Evolutionary conservation across 1,140 invertebrate genomes (phyloP), one percentile per base, ranked within the genome.

Genomic region (Leptinotarsa lineolata): DNA sequence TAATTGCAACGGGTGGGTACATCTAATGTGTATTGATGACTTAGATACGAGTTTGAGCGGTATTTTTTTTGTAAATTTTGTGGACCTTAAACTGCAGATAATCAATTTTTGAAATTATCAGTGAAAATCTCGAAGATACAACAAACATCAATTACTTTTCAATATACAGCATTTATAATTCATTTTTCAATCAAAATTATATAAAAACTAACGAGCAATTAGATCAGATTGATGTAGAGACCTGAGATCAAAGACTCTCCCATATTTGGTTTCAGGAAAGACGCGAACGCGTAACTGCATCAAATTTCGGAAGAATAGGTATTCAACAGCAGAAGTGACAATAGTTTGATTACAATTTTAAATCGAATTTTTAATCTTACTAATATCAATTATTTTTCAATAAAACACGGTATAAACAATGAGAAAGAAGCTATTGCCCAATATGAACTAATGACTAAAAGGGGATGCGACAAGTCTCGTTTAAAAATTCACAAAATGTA

Each of bases 21-120:
- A 60, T 60, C 21, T 60, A 18, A n/a, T 60, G 59, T 60, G 59
- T 60, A 60, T 60, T 60, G 59, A 60, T 8, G n/a, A 21, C 6
- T 60, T 60, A n/a, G 59, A 60, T n/a, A 60, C 59, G n/a, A 60
- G 6, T 60, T 60, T 60, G 59, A 60, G 59, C n/a, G 59, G 59
- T 60, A n/a, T 8, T 60, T 60, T 60, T 60, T 60, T n/a, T 18
- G 59, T 60, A 60, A 60, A n/a, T 60, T 60, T 60, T 60, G 59
- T n/a, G n/a, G n/a, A 60, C 5, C 59, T 21, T 5, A n/a, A 8
- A 21, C 45, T 5, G 45, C n/a, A n/a, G n/a, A n/a, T n/a, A n/a
- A 46, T 46, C 45, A 5, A 6, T 5, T 46, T 46, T 46, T 46
- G 45, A 46, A 46, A 13, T 46, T 6, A 60, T 21, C 48, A 54